Percentiles rank a stretch among this genome's conserved stretches.
phyloP scores from a whole-genome alignment of 2,113 vertebrate genomes.

The Propithecus coquereli region DNA sequence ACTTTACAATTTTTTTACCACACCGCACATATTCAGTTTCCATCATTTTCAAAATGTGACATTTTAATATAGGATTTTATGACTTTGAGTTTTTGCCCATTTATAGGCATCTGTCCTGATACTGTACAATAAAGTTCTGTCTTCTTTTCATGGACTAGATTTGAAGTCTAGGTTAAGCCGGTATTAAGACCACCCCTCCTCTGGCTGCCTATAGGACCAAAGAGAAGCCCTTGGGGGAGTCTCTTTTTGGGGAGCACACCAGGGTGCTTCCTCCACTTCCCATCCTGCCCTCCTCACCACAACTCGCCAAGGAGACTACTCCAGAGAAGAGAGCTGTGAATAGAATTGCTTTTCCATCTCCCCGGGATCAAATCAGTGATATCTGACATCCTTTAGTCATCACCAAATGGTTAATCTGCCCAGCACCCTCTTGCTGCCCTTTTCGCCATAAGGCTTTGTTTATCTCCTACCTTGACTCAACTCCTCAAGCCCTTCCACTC shows the following conservation, averaged over 20 bases:
- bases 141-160: conserved; percentile 1
- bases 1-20: conserved; percentile 38
- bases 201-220: background rate
- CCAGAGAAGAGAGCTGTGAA: background rate
- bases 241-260: background rate
- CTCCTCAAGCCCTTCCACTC: background rate
- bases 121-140: background rate
- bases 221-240: background rate
- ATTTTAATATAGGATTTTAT: conserved; percentile 63
- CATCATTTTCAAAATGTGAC: conserved; percentile 61
- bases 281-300: background rate
- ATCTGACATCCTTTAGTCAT: background rate
- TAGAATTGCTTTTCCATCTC: background rate
- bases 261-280: too few relatives aligned
- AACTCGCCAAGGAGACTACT: background rate
- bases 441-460: background rate
- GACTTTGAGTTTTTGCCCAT: conserved; percentile 45
- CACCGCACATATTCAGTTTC: background rate
- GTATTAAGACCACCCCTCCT: background rate
- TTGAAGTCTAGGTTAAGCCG: background rate
- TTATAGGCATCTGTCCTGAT: conserved; percentile 50
- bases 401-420: background rate
- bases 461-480: background rate
- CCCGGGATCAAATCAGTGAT: background rate
- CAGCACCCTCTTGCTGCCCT: background rate